Base-by-base conservation (phyloP, 2,113 vertebrate species). In the Oreochromis niloticus region DNA sequence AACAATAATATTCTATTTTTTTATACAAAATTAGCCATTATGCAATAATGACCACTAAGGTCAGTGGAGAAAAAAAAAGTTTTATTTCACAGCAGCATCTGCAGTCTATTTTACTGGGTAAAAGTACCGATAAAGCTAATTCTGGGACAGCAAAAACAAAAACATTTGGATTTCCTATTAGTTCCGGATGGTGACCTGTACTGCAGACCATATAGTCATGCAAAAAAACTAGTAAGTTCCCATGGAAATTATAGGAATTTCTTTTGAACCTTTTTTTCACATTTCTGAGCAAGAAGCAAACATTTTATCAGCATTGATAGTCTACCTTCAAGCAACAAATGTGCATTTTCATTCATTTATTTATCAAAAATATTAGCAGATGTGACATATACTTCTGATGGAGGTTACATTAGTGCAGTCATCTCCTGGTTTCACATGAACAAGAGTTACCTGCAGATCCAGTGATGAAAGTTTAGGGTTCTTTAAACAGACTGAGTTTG, bases 81-180 rank as follows among this genome's bases (percentile, higher is more conserved):
- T 85, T 80, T 59, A 84, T 59, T 73, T 90, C 85, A 90, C 79
- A 73, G 75, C 88, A 80, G 56, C 91, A 90, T 92, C 90, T 93
- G 89, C 73, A 41, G 41, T 80, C 75, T 19, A 88, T 91, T 92
- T 87, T 16, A 59, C n/a, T 48, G 56, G 32, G 14, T 22, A 41
- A 34, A 22, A 59, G 9, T 82, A 87, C 81, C 88, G 88, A 48
- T 78, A 82, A 86, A 85, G 34, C 24, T 59, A 85, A 91, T 73
- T 92, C 46, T 87, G 59, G n/a, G 80, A 39, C 4, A 78, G 48
- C n/a, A 80, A 73, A 80, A 68, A 89, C 63, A 91, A 59, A 39
- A 91, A 55, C 82, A 41, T 91, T 88, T 87, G 63, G 83, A 84
- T 91, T 95, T 94, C 85, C 56, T 68, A 90, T 85, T 75, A 84